Evolutionary conservation across 2,113 vertebrate genomes (phyloP), one percentile per base, ranked within the genome.

Genomic region (Danionella cerebrum): DNA sequence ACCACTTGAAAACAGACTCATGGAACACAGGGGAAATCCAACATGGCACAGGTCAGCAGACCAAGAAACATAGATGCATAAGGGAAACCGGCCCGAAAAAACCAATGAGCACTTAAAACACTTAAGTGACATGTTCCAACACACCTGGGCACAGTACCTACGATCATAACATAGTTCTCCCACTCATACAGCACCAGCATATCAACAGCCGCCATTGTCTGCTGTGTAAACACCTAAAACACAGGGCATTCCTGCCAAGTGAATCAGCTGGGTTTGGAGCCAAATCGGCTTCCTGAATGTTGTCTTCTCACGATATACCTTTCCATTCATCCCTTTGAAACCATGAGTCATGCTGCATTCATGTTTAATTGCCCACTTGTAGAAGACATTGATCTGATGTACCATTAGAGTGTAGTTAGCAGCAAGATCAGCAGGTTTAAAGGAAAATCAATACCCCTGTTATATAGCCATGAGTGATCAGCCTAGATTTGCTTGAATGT

Each of bases 181-280:
- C 19, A 47, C 44, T 64, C 7, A 64, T 64, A 27, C 44, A 16
- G 13, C 16, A 12, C 10, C 44, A 63, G 13, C 59, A 41, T 36
- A 64, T 63, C 29, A 1, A 44, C 19, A 50, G 29, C 42, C 19
- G 4, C 16, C 1, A 64, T 16, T 48, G 60, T 64, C 16, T 36
- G 29, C 25, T 64, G 22, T 50, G 35, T 25, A 64, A 63, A 69
- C 51, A 70, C 19, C 21, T 58, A 29, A 62, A 54, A 24, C n/a
- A 53, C 44, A 29, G 36, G 54, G 55, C 71, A 76, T 77, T 77
- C 67, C 67, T 75, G 41, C 18, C 24, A 38, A 7, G 38, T 77
- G 69, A 79, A 33, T 80, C 74, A 77, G 24, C 41, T 48, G 13
- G 19, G 60, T 27, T 47, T 50, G 50, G 63, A 59, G 58, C 67